Conservation (phyloP, 1,140 invertebrate species). For the Caenorhabditis briggsae region DNA sequence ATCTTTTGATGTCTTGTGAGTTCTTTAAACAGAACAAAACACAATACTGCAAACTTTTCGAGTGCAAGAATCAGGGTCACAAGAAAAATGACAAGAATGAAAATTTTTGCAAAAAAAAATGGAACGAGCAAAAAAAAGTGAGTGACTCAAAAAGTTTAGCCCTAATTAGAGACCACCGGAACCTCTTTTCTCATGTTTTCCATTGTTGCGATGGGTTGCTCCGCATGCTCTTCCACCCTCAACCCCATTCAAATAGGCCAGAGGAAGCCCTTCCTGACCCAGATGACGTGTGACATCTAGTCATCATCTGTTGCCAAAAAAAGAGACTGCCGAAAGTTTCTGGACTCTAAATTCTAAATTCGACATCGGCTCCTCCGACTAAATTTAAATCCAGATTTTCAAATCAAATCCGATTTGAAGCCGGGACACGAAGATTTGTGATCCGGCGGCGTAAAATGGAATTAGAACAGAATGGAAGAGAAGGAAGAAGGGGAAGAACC, state of each 20-base stretch:
- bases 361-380: not conserved
- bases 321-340: not conserved
- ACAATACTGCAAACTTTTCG: too few relatives aligned
- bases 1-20: too few relatives aligned
- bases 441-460: not conserved
- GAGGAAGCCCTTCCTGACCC: not conserved
- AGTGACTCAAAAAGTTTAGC: not conserved
- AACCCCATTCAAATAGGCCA: slow-evolving; percentile 1
- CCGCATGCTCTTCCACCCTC: not conserved
- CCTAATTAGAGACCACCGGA: not conserved
- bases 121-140: not conserved
- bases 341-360: not conserved
- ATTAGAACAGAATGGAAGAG: not conserved
- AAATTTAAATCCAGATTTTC: slow-evolving; percentile 7
- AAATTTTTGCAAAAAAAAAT: not conserved
- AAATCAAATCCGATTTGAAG: slow-evolving; percentile 29
- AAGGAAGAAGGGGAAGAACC: not conserved
- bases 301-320: not conserved
- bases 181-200: not conserved
- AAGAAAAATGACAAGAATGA: not conserved
- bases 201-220: not conserved
- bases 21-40: too few relatives aligned
- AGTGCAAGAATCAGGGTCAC: too few relatives aligned
- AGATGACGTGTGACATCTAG: slow-evolving; percentile 10
- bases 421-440: slow-evolving; percentile 6